Base-by-base conservation (phyloP, 2,888 invertebrate genomes). In the Halictus quadricinctus region DNA sequence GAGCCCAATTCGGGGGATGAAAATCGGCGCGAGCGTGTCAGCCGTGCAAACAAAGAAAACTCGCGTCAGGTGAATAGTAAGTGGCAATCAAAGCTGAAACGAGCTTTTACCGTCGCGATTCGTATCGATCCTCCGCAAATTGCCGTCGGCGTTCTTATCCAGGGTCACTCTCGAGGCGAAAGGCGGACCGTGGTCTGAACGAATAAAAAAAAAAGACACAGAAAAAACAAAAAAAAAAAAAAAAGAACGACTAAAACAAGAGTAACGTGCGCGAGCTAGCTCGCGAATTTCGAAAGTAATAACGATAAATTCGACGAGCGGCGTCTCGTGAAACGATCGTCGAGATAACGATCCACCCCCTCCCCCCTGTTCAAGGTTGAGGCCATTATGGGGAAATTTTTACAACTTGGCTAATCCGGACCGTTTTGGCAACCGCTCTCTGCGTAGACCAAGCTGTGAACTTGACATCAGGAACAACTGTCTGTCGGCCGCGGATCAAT, bases 391-490 rank as follows among this genome's bases (percentile, higher is more conserved):
- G 86, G 85, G 81, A 89, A 91, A 91, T 92, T 92, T 92, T 92
- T 93, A 89, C 88, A 87, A 90, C 91, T 92, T 91, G 91, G 90
- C 91, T 89, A 90, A 58, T n/a, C 12, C 58, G 12, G n/a, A 90
- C 91, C 90, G 89, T 83, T 88, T 88, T 91, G 92, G 91, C 92
- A 91, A 84, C 36, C 18, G 86, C 77, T 72, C 77, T 72, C 60
- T 46, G 66, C 66, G 25, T 8, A 29, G 15, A 81, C 12, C 76
- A 50, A 83, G 25, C 58, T 69, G 83, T 69, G 83, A 82, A 82
- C 83, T 83, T 83, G 76, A 74, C 83, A 70, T 41, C 41, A 48
- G 10, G 15, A 36, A 58, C 46, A 21, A 12, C 41, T 69, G 25
- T 41, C 25, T 8, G 43, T 41, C 48, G 48, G 58, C 15, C 48